These are phyloP conservation scores for Oryzias sinensis DNA, from an alignment of 2,797 vertebrate species.

Conservation along the genomic window DNA sequence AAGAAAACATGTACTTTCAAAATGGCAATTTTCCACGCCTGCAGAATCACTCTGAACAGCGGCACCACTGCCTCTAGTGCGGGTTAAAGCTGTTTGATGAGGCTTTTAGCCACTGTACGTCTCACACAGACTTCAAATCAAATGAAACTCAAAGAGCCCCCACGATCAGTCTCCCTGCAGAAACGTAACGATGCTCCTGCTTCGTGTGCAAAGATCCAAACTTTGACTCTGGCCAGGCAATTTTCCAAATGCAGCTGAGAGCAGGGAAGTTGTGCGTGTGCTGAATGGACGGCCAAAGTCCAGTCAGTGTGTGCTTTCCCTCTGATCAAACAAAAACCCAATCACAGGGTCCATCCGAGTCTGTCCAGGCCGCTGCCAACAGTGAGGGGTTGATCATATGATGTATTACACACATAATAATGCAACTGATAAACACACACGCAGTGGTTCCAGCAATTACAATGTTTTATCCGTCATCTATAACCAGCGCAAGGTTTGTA, in stretches of 20 bases:
- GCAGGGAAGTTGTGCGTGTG: constrained; percentile 4
- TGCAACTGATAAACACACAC: constrained; percentile 1
- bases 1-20: no score
- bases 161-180: constrained; percentile 6
- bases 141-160: constrained; percentile 3
- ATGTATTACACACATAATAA: constrained; percentile 7
- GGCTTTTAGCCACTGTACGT: not conserved
- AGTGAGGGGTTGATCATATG: constrained; percentile 1
- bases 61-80: not conserved
- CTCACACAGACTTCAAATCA: not conserved
- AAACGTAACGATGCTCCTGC: constrained; percentile 30
- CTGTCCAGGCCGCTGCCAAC: constrained; percentile 35
- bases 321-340: constrained; percentile 55
- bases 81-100: not conserved
- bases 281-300: constrained; percentile 37
- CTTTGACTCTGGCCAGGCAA: constrained; percentile 25
- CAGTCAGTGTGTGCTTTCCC: constrained; percentile 34
- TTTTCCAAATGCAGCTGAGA: constrained; percentile 36
- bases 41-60: not conserved
- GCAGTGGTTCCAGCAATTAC: constrained; percentile 3
- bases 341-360: constrained; percentile 39
- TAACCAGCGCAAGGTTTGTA: constrained; percentile 20
- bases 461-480: constrained; percentile 29
- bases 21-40: no score
- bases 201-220: constrained; percentile 31